A percentile compares a stretch with the other conserved stretches of the same genome.
phyloP scores from a whole-genome alignment of 2,888 invertebrate genomes.

The Pollenia griseotomentosa region DNA sequence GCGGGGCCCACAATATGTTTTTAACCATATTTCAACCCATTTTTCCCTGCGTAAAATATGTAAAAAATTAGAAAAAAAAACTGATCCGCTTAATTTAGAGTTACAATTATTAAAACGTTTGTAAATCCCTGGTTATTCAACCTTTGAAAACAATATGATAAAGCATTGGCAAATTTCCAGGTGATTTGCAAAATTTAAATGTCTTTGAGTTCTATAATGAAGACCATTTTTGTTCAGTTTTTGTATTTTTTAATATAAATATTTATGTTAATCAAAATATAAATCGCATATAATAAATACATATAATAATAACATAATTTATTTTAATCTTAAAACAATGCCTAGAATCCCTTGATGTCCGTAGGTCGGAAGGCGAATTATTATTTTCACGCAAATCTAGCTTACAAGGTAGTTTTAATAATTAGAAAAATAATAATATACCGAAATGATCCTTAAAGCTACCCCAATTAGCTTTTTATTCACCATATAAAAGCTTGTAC shows the following conservation, averaged over 20 bases:
- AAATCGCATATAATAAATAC: neutral
- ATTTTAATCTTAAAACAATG: constrained; percentile 64
- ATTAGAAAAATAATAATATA: neutral
- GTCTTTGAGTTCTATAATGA: too few relatives aligned
- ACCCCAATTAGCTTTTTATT: neutral
- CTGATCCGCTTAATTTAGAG: too few relatives aligned
- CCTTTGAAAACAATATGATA: constrained; percentile 1
- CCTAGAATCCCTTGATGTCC: constrained; percentile 81
- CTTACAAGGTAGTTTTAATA: constrained; percentile 81
- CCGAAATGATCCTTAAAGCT: constrained; percentile 21
- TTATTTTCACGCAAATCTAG: constrained; percentile 81
- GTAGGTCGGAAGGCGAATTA: constrained; percentile 83
- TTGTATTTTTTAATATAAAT: too few relatives aligned
- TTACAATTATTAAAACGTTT: neutral
- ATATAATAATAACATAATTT: constrained; percentile 49
- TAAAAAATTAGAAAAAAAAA: too few relatives aligned
- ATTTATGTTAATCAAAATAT: too few relatives aligned
- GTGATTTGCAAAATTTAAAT: constrained; percentile 47
- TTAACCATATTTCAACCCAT: too few relatives aligned
- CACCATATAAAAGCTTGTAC: neutral
- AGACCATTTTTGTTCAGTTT: too few relatives aligned
- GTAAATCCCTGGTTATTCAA: constrained; percentile 2
- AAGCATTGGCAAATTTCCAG: constrained; percentile 60
- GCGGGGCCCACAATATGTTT: too few relatives aligned
- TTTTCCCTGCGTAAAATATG: too few relatives aligned